phyloP scores from a whole-genome alignment of 2,888 invertebrate genomes.

The Eupithecia abbreviata region DNA sequence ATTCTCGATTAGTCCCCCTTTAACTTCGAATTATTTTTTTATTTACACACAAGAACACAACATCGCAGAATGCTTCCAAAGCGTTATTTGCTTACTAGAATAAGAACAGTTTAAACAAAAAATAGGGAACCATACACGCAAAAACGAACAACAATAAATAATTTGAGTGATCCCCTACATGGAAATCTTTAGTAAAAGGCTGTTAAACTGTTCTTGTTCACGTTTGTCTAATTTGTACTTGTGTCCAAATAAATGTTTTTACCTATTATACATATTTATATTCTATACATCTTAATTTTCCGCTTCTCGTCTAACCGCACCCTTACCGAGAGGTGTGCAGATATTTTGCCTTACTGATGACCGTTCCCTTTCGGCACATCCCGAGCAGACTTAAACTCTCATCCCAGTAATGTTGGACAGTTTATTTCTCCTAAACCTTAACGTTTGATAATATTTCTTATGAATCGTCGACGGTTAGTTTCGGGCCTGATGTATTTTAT shows the following conservation, averaged over 20 bases:
- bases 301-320: slow-evolving; percentile 11
- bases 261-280: too few relatives aligned
- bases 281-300: neutral
- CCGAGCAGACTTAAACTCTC: slow-evolving; percentile 79
- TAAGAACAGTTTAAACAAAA: too few relatives aligned
- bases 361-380: slow-evolving; percentile 63
- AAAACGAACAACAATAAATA: neutral
- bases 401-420: slow-evolving; percentile 73
- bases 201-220: too few relatives aligned
- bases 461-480: slow-evolving; percentile 58
- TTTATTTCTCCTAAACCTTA: slow-evolving; percentile 70
- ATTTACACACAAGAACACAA: too few relatives aligned
- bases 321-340: slow-evolving; percentile 44
- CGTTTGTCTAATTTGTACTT: too few relatives aligned
- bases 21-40: too few relatives aligned
- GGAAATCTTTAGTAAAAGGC: too few relatives aligned
- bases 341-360: slow-evolving; percentile 68
- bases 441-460: slow-evolving; percentile 70
- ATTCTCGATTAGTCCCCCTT: too few relatives aligned
- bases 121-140: neutral
- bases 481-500: slow-evolving; percentile 51
- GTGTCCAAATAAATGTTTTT: too few relatives aligned
- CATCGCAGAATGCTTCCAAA: too few relatives aligned
- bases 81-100: too few relatives aligned
- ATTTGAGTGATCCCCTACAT: too few relatives aligned